Evolutionary conservation across 2,888 invertebrate genomes (phyloP).

Genomic region (Volucella bombylans): DNA sequence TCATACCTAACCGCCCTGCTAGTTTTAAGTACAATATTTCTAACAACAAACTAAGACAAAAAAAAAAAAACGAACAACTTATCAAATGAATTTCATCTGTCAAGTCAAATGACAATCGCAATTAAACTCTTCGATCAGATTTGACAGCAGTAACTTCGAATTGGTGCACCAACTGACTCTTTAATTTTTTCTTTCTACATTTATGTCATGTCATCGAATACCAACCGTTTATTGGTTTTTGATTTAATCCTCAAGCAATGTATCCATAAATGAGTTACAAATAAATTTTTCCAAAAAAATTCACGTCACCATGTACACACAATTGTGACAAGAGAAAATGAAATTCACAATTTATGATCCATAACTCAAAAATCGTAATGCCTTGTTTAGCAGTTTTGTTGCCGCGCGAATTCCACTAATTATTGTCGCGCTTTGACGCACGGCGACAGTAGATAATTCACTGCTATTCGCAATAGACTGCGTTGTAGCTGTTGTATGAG

Average conservation of each 20-base stretch:
- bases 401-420: slow-evolving; percentile 47
- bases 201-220: slow-evolving; percentile 3
- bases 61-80: too few species aligned
- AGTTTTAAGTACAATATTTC: neutral
- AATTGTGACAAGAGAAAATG: slow-evolving; percentile 26
- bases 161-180: slow-evolving; percentile 39
- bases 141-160: neutral
- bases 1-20: neutral
- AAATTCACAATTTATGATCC: slow-evolving; percentile 68
- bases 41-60: neutral
- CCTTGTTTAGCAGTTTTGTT: slow-evolving; percentile 31
- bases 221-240: slow-evolving; percentile 38
- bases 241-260: slow-evolving; percentile 58
- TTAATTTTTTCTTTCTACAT: slow-evolving; percentile 1
- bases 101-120: slow-evolving; percentile 12
- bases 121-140: slow-evolving; percentile 6
- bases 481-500: too few species aligned
- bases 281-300: slow-evolving; percentile 25
- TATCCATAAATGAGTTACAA: slow-evolving; percentile 35
- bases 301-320: slow-evolving; percentile 14
- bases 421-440: slow-evolving; percentile 54
- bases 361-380: slow-evolving; percentile 59
- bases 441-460: slow-evolving; percentile 65
- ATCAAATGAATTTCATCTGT: neutral
- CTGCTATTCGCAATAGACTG: slow-evolving; percentile 43